These are phyloP conservation scores for Yponomeuta plumbellus DNA, from an alignment of 2,888 invertebrate genomes.

Conservation along the genomic window DNA sequence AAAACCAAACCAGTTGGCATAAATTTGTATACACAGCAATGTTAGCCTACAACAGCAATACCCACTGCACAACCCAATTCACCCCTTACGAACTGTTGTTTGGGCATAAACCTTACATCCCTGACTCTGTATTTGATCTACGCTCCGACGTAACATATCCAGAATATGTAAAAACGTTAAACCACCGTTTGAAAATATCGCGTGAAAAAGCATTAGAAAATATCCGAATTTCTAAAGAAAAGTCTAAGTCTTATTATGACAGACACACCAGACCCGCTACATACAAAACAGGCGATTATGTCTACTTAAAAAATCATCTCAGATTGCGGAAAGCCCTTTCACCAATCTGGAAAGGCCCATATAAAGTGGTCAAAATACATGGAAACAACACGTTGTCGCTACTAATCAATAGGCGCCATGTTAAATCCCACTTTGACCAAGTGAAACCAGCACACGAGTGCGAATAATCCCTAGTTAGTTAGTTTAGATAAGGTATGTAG, in stretches of 20 bases:
- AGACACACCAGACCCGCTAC: constrained; percentile 14
- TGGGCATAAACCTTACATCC: constrained; percentile 35
- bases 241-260: constrained; percentile 32
- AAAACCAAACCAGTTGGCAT: constrained; percentile 36
- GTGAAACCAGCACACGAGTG: background rate
- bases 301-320: constrained; percentile 21
- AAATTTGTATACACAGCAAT: constrained; percentile 33
- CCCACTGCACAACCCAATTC: constrained; percentile 36
- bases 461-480: too few relatives aligned
- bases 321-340: too few relatives aligned
- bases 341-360: too few relatives aligned
- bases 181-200: constrained; percentile 28
- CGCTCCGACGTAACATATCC: too few relatives aligned
- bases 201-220: constrained; percentile 29
- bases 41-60: constrained; percentile 34
- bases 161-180: constrained; percentile 26
- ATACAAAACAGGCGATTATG: constrained; percentile 26
- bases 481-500: too few relatives aligned
- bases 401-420: background rate
- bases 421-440: background rate
- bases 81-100: constrained; percentile 42
- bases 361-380: too few relatives aligned
- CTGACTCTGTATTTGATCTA: constrained; percentile 27
- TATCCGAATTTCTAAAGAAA: constrained; percentile 29
- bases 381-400: background rate